Conservation (phyloP, 1,140 invertebrate species). For the Trachymyrmex septentrionalis region DNA sequence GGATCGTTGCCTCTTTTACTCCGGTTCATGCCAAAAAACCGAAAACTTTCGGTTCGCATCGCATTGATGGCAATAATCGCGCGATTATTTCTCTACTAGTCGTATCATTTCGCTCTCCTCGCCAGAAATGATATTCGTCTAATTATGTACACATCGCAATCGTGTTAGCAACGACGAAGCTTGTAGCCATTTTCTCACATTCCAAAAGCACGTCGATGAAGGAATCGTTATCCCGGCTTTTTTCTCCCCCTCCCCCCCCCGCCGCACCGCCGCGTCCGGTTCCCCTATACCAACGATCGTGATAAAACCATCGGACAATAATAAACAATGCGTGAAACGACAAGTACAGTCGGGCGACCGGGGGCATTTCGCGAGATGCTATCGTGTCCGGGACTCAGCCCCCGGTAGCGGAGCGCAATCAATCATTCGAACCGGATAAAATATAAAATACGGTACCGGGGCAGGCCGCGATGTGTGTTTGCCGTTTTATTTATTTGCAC, state of each 20-base stretch:
- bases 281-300: constrained; percentile 72
- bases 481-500: constrained; percentile 84
- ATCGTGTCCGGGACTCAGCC: constrained; percentile 73
- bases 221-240: constrained; percentile 48
- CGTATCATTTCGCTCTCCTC: neutral
- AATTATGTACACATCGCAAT: constrained; percentile 3
- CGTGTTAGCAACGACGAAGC: neutral
- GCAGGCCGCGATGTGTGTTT: constrained; percentile 68
- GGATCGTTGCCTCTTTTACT: constrained; percentile 74
- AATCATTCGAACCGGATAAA: constrained; percentile 85
- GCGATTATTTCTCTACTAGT: constrained; percentile 22
- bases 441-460: constrained; percentile 78
- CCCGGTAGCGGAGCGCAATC: constrained; percentile 81
- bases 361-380: constrained; percentile 83
- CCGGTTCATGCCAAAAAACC: constrained; percentile 72
- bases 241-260: no score
- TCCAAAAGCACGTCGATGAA: constrained; percentile 40
- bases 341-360: constrained; percentile 78
- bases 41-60: constrained; percentile 56
- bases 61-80: constrained; percentile 8
- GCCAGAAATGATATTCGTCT: neutral
- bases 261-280: neutral
- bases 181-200: neutral
- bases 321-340: constrained; percentile 86
- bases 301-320: constrained; percentile 85